Evolutionary conservation across 2,888 invertebrate genomes (phyloP).

Genomic region (Dolomedes plantarius): DNA sequence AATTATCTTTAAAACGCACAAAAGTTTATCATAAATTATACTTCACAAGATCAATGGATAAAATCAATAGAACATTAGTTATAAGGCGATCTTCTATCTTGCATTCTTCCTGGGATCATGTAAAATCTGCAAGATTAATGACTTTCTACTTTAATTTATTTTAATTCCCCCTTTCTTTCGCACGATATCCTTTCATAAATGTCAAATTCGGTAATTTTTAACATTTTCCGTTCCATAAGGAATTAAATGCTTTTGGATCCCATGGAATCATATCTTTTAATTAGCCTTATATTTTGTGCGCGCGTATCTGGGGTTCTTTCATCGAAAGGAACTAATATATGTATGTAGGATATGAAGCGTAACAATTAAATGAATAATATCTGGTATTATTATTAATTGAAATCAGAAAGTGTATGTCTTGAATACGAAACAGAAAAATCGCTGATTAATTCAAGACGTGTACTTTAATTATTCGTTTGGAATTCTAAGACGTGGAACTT

Average conservation of each 20-base stretch:
- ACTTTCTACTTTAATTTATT: background rate
- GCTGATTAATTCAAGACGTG: too few species aligned
- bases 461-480: too few species aligned
- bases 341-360: too few species aligned
- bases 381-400: too few species aligned
- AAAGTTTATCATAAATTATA: slow-evolving; percentile 1
- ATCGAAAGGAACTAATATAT: too few species aligned
- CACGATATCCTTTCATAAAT: slow-evolving; percentile 2
- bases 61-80: background rate
- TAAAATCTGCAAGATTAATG: slow-evolving; percentile 7
- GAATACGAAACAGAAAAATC: too few species aligned
- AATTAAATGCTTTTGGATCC: background rate
- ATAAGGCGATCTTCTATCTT: background rate
- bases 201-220: background rate
- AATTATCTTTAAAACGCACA: background rate
- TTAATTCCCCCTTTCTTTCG: background rate
- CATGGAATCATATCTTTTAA: background rate
- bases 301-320: too few species aligned
- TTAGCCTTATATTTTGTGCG: background rate
- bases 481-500: too few species aligned
- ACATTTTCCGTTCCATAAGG: background rate
- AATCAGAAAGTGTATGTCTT: too few species aligned
- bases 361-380: too few species aligned
- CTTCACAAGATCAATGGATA: background rate
- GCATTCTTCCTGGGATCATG: background rate